A percentile compares a stretch with the other conserved stretches of the same genome.
These are phyloP conservation scores for Brachyalestes nurse DNA, from an alignment of 2,797 vertebrate genomes.

Conservation along the genomic window DNA sequence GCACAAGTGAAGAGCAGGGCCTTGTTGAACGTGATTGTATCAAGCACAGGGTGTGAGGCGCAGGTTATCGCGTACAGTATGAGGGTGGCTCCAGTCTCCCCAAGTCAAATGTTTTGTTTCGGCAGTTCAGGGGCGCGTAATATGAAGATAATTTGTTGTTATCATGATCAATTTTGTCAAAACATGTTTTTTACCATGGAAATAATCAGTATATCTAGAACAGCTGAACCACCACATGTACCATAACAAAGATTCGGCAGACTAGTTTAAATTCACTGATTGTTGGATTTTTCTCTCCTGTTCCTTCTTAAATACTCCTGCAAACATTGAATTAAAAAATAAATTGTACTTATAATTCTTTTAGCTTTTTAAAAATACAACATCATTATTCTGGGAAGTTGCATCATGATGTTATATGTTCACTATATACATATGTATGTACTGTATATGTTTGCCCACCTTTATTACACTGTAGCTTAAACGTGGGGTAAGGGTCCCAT, in stretches of 20 bases:
- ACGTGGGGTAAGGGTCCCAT: background rate
- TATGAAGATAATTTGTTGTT: background rate
- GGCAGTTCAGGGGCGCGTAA: background rate
- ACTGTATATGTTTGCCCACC: too few relatives aligned
- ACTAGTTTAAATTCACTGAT: background rate
- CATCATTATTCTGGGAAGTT: too few relatives aligned
- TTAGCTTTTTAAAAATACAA: too few relatives aligned
- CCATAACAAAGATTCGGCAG: background rate
- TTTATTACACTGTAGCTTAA: background rate
- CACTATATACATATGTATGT: too few relatives aligned
- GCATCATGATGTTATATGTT: too few relatives aligned
- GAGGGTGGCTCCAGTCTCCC: conserved; percentile 29
- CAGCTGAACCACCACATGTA: background rate
- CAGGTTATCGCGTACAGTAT: background rate
- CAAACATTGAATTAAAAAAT: background rate
- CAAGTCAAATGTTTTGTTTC: background rate
- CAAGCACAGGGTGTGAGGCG: background rate
- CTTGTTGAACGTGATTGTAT: conserved; percentile 1
- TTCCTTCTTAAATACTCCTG: background rate
- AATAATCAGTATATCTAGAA: background rate
- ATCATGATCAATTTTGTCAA: background rate
- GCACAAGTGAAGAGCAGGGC: background rate
- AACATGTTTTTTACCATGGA: background rate
- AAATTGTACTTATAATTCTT: too few relatives aligned
- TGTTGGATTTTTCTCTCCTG: background rate